Base-by-base conservation (phyloP, 1,140 invertebrate species). In the Archivesica marissinica region DNA sequence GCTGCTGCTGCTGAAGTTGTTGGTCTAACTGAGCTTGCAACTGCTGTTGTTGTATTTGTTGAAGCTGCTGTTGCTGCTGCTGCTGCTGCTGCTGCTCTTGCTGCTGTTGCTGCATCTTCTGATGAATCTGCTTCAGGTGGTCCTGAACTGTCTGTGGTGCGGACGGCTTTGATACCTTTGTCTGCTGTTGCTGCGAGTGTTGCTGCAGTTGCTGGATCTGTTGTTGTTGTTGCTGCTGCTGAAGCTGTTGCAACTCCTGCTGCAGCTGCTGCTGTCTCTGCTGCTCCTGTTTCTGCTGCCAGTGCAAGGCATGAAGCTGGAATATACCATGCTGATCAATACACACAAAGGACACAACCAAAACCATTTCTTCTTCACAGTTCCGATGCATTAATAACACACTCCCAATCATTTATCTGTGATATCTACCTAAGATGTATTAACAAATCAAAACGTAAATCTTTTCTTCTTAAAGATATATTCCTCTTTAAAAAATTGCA, bases 81-180 rank as follows among this genome's bases (percentile, higher is more conserved):
- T 80, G 59, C 76, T 87, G 78, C 41, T 84, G 77, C 15, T 86
- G 72, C 38, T 90, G 87, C 38, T 85, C 77, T 35, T 84, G 86
- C 59, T 89, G 87, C 50, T 90, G 87, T 44, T 90, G 88, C 56
- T 41, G 95, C 95, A 20, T 96, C 96, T 66, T 97, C 97, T 3
- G 97, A 97, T 66, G 86, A 84, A 86, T 89, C 87, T 78, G 90
- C 82, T 66, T 88, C 54, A 89, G 80, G 95, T 96, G 23, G 96
- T 87, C 85, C 30, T 89, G 70, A 20, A 75, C 70, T 3, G 86
- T 88, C 44, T 87, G 88, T 96, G 79, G 95, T 50, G 88, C 88
- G 52, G 77, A 68, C 68, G 88, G 87, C 38, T 88, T 77, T n/a
- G 76, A 75, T 50, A 76, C 72, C 75, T 89, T 88, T 75, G 88